These are phyloP conservation scores for Myotis findleyi DNA, from an alignment of 2,797 vertebrate species.

Conservation along the genomic window DNA sequence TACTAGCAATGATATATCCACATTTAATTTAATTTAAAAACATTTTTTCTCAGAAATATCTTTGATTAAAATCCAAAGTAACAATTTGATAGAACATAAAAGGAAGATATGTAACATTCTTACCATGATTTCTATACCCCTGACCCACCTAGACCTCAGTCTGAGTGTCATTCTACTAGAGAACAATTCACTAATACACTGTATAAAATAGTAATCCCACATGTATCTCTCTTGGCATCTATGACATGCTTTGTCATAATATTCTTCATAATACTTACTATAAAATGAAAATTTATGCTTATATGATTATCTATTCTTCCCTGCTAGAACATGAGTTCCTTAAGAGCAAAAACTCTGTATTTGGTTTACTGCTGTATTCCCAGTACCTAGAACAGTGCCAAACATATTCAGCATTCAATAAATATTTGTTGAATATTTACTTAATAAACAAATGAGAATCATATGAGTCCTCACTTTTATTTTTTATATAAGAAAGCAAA, in stretches of 20 bases:
- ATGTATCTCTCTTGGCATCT: background rate
- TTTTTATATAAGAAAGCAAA: conserved; percentile 38
- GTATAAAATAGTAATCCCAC: background rate
- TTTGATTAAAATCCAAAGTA: background rate
- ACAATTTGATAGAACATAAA: background rate
- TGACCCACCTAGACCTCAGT: background rate
- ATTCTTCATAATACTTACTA: background rate
- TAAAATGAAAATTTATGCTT: background rate
- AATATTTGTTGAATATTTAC: background rate
- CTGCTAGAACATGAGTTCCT: background rate
- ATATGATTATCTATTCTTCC: background rate
- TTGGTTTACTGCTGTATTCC: background rate
- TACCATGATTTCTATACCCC: background rate
- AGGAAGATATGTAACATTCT: background rate
- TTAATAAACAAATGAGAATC: background rate
- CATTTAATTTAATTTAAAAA: background rate
- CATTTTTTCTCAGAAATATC: background rate
- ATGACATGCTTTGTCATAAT: background rate
- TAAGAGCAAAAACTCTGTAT: background rate
- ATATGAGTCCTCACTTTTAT: background rate
- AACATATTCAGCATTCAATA: background rate
- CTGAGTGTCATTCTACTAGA: background rate
- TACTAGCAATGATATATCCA: background rate
- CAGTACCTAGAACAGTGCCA: background rate
- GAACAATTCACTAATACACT: background rate